Conservation (phyloP, 2,113 vertebrate genomes). For the Ursus arctos region DNA sequence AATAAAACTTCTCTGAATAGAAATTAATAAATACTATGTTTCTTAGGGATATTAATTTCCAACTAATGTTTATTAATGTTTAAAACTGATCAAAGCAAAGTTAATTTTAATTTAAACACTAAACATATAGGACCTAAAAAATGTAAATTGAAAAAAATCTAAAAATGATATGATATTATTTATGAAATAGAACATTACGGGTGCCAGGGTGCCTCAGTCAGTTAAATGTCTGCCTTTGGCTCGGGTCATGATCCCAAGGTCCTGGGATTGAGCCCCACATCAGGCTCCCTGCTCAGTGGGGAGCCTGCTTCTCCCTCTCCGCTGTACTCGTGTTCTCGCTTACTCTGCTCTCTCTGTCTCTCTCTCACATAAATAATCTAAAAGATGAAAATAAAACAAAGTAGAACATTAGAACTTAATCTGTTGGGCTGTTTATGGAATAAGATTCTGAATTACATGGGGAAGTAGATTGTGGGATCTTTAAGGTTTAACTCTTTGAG, state of each 20-base stretch:
- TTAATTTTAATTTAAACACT: constrained; percentile 42
- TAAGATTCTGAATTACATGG: constrained; percentile 7
- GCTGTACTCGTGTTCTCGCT: not conserved
- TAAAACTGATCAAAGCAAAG: not conserved
- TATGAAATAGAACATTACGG: not conserved
- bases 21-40: not conserved
- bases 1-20: not conserved
- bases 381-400: not conserved
- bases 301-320: not conserved
- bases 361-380: not conserved
- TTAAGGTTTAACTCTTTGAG: not conserved
- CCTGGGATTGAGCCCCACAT: not conserved
- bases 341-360: too few relatives aligned
- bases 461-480: not conserved
- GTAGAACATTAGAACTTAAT: not conserved
- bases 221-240: not conserved
- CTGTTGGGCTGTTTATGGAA: not conserved
- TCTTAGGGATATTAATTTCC: not conserved
- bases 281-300: not conserved
- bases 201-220: not conserved
- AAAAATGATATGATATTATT: not conserved
- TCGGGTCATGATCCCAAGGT: not conserved
- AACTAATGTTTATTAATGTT: not conserved
- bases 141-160: constrained; percentile 2
- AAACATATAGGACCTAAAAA: not conserved